A percentile compares a stretch with the other conserved stretches of the same genome.
Evolutionary conservation across 2,888 invertebrate species (phyloP).

Genomic region (Heliconius charithonia): DNA sequence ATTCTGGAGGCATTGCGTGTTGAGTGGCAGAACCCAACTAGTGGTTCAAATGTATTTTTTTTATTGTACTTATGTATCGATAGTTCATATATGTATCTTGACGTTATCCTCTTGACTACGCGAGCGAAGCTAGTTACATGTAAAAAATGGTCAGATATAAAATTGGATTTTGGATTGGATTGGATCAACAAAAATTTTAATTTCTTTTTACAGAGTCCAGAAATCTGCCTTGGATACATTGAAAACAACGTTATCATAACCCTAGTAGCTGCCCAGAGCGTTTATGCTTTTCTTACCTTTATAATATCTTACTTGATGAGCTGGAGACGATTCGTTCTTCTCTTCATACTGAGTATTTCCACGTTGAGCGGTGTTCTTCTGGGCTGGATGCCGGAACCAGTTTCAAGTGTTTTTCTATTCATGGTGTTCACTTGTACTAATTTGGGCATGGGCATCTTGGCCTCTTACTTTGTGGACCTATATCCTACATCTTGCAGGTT

Average conservation of each 20-base stretch:
- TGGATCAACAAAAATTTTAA: too few relatives aligned
- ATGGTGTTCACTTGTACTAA: slow-evolving; percentile 75
- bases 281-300: slow-evolving; percentile 85
- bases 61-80: too few relatives aligned
- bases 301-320: slow-evolving; percentile 80
- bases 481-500: slow-evolving; percentile 77
- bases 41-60: too few relatives aligned
- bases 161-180: too few relatives aligned
- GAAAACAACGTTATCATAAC: slow-evolving; percentile 85
- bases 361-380: slow-evolving; percentile 79
- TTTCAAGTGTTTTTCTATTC: slow-evolving; percentile 73
- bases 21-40: too few relatives aligned
- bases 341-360: slow-evolving; percentile 78
- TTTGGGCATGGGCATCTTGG: slow-evolving; percentile 75
- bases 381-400: slow-evolving; percentile 70
- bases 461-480: slow-evolving; percentile 75
- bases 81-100: too few relatives aligned
- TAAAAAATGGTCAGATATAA: too few relatives aligned
- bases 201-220: slow-evolving; percentile 61
- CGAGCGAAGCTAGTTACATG: too few relatives aligned
- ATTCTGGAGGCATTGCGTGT: too few relatives aligned
- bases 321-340: slow-evolving; percentile 80
- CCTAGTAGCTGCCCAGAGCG: slow-evolving; percentile 85
- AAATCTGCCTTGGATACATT: slow-evolving; percentile 78
- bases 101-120: too few relatives aligned